Conservation (phyloP, 2,797 vertebrate genomes). For the Labeo calbasu region DNA sequence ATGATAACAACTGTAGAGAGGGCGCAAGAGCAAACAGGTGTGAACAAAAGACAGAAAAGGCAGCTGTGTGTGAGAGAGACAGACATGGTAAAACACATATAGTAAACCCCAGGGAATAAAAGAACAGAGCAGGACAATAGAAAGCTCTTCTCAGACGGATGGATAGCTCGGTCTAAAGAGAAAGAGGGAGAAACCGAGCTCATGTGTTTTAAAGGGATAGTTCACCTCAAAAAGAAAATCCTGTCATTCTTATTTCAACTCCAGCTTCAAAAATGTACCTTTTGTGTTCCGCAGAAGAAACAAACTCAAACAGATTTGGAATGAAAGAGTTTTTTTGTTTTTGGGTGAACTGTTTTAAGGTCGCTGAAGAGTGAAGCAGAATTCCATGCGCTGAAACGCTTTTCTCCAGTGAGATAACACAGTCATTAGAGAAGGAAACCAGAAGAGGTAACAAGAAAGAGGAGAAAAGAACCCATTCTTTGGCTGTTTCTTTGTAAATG, state of each 20-base stretch:
- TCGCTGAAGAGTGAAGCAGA: not conserved
- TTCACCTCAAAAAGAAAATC: not conserved
- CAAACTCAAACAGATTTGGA: not conserved
- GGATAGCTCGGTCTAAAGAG: slow-evolving; percentile 23
- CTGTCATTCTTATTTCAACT: slow-evolving; percentile 1
- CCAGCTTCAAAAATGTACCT: not conserved
- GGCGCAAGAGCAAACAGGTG: slow-evolving; percentile 52
- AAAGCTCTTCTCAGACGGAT: slow-evolving; percentile 22
- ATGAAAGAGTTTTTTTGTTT: not conserved
- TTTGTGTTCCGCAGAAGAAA: not conserved
- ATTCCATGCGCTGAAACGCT: not conserved
- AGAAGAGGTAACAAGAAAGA: not conserved
- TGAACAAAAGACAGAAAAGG: slow-evolving; percentile 20
- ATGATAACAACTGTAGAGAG: slow-evolving; percentile 45
- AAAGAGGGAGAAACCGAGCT: not conserved
- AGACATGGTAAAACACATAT: slow-evolving; percentile 9
- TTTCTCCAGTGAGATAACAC: slow-evolving; percentile 13
- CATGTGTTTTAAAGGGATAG: not conserved
- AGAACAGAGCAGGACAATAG: slow-evolving; percentile 1
- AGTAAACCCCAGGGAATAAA: slow-evolving; percentile 7
- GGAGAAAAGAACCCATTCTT: not conserved
- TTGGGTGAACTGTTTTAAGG: not conserved
- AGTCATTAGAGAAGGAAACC: slow-evolving; percentile 4
- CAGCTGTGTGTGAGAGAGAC: slow-evolving; percentile 36
- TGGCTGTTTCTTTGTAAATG: not conserved